phyloP scores from a whole-genome alignment of 1,140 invertebrate species.

The Papilio polytes region DNA sequence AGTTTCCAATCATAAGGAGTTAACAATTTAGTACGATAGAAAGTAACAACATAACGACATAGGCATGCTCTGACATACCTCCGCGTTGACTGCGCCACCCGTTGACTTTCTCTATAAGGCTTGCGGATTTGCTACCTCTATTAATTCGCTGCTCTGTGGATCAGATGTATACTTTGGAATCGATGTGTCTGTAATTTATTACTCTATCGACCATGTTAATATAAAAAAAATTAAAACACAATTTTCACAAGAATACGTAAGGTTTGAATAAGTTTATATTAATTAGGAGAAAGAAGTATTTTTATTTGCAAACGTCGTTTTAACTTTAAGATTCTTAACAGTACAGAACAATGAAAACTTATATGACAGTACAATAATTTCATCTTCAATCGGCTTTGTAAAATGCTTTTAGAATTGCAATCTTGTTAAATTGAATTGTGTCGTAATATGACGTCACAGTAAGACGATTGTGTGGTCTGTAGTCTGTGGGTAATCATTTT shows the following conservation, averaged over 20 bases:
- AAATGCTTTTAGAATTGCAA: conserved; percentile 8
- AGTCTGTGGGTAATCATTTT: conserved; percentile 29
- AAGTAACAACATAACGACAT: not conserved
- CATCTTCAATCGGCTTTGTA: not conserved
- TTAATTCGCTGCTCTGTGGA: conserved; percentile 82
- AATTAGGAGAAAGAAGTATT: too few relatives aligned
- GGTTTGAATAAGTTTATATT: not conserved
- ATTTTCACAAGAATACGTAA: not conserved
- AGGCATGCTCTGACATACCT: conserved; percentile 65
- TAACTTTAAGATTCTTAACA: not conserved
- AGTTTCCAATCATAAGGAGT: not conserved
- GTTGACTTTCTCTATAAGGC: conserved; percentile 73
- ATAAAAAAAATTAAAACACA: not conserved
- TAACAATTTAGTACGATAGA: not conserved
- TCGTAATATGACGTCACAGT: not conserved
- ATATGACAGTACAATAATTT: not conserved
- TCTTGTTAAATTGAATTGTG: not conserved
- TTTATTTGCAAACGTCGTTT: not conserved
- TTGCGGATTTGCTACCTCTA: conserved; percentile 77
- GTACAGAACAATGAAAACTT: not conserved
- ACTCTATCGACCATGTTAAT: not conserved
- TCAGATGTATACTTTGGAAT: conserved; percentile 57
- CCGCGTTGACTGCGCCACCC: conserved; percentile 79
- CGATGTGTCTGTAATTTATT: not conserved
- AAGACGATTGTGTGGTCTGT: conserved; percentile 5